Evolutionary conservation across 2,888 invertebrate genomes (phyloP), one percentile per base, ranked within the genome.

Genomic region (Cataglyphis cursor): DNA sequence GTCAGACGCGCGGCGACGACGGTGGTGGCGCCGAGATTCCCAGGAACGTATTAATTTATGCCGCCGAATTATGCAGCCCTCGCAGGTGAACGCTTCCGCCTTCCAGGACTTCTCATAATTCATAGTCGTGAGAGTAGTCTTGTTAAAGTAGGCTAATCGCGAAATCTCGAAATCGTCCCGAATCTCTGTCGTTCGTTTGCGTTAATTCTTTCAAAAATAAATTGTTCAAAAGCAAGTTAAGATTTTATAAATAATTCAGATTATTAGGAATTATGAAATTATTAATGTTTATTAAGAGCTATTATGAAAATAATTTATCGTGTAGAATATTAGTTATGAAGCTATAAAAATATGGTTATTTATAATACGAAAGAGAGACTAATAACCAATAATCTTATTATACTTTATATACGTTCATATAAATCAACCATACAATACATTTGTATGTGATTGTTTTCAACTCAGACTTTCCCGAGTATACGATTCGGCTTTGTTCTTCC

Each of bases 31-130:
- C 90, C 86, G 92, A 92, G 93, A 94, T 93, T 93, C 93, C 90
- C 89, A 89, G 85, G 89, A 91, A 93, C 91, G 93, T 93, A 94
- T 94, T 94, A 94, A 94, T 94, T 94, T 93, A 93, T 93, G 92
- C 93, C 89, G 90, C 90, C 90, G 91, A 92, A 94, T 94, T 94
- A 94, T 94, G 92, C 93, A 92, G 87, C 85, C 87, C 86, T 87
- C 87, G 90, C 90, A 91, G 91, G 90, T 91, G 91, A 93, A 89
- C 91, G 90, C 90, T 92, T 92, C 87, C 81, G 85, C 81, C 76
- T 83, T 87, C 76, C 82, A 85, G 61, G 85, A 85, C 84, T 86
- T 82, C 83, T 54, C 85, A 35, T 59, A 81, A 83, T 78, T 78
- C 81, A 41, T 78, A 41, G 62, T 76, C 57, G 57, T 48, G 61